Evolutionary conservation across 64 coral and sea anemone species (phyloP).

Genomic region (Anthopleura sola): DNA sequence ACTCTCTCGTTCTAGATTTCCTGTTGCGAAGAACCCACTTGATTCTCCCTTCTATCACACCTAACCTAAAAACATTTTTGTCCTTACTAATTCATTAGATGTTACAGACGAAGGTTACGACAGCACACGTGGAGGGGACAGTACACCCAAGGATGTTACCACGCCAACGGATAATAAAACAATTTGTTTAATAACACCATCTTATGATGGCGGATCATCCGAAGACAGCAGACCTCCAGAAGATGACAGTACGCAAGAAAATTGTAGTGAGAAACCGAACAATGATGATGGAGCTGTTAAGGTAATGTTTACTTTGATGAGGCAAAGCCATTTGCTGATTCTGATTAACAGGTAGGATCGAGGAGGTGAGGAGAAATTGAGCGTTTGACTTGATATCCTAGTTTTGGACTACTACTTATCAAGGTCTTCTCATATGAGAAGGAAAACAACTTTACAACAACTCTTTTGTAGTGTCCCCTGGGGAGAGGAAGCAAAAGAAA

Average conservation of each 20-base stretch:
- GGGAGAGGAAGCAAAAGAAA: no score
- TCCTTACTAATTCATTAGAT: neutral
- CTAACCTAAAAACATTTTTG: neutral
- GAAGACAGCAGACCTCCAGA: neutral
- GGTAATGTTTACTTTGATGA: neutral
- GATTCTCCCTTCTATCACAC: no score
- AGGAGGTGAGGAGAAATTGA: no score
- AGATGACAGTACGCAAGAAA: neutral
- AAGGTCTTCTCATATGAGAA: no score
- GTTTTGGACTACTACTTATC: no score
- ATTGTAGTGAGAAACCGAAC: neutral
- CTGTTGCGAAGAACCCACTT: no score
- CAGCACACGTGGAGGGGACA: neutral
- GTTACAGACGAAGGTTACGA: conserved; percentile 11
- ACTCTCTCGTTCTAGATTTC: no score
- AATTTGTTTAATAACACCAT: neutral
- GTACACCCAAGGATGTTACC: neutral
- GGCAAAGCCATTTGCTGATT: no score
- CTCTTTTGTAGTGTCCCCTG: no score
- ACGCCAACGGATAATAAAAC: neutral
- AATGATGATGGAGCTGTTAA: neutral
- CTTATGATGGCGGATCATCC: neutral
- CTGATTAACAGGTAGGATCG: no score
- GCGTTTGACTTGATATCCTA: no score
- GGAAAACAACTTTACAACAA: no score